These are phyloP conservation scores for Ammodytes dubius DNA, from an alignment of 2,113 vertebrate genomes.

Conservation along the genomic window DNA sequence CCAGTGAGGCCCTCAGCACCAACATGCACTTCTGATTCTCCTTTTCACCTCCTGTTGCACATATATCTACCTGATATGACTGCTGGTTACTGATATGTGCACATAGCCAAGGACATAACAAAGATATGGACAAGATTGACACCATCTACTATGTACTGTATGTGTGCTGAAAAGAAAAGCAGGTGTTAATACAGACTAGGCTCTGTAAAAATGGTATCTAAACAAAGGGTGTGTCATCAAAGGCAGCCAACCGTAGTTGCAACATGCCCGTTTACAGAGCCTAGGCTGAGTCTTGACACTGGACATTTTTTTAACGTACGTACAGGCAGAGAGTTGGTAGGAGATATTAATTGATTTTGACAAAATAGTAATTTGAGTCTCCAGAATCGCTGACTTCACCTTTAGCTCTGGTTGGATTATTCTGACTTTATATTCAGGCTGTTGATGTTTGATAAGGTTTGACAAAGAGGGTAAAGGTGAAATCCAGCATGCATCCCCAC, in stretches of 20 bases:
- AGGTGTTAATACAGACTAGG: no score
- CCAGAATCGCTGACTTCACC: no score
- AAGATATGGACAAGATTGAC: conserved; percentile 36
- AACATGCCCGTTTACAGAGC: no score
- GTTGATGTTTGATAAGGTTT: not conserved
- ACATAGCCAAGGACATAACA: conserved; percentile 45
- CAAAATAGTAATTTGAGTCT: no score
- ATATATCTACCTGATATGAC: conserved; percentile 34
- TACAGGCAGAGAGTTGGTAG: no score
- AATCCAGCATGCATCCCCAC: conserved; percentile 14
- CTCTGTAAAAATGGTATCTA: no score
- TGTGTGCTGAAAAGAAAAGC: no score
- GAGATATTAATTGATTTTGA: no score
- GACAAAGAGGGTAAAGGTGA: conserved; percentile 14
- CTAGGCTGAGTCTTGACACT: no score
- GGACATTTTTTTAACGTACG: no score
- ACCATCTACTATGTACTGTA: conserved; percentile 26
- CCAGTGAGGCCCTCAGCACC: conserved; percentile 42
- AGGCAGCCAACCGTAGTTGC: no score
- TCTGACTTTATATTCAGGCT: conserved; percentile 5
- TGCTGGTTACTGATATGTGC: conserved; percentile 47
- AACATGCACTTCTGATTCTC: conserved; percentile 34
- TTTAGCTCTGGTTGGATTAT: not conserved
- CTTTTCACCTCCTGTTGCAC: conserved; percentile 40
- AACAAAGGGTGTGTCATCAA: no score